phyloP scores from a whole-genome alignment of 2,113 vertebrate genomes.

The Scopus umbretta region DNA sequence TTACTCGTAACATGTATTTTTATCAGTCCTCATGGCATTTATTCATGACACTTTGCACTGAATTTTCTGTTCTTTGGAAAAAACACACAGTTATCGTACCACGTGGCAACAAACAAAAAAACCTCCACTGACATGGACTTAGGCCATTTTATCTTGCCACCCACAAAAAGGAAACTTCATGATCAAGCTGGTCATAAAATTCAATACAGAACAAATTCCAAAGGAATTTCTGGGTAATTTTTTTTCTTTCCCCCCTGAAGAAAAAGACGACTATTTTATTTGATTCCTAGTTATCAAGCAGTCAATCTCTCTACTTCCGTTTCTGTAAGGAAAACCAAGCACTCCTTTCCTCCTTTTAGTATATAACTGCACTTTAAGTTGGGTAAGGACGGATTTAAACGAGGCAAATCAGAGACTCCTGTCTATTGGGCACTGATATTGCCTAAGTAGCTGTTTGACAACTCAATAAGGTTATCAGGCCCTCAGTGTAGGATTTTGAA shows the following conservation, averaged over 20 bases:
- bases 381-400: not conserved
- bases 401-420: not conserved
- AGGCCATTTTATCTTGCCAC: not conserved
- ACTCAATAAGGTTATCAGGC: not conserved
- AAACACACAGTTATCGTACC: not conserved
- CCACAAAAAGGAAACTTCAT: not conserved
- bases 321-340: not conserved
- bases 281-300: not conserved
- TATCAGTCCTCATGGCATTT: conserved; percentile 21
- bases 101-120: conserved; percentile 45
- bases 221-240: too few species aligned
- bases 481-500: not conserved
- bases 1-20: not conserved
- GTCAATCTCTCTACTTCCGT: not conserved
- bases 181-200: not conserved
- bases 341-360: not conserved
- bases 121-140: not conserved
- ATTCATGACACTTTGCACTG: conserved; percentile 53
- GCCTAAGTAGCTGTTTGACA: not conserved
- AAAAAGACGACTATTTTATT: not conserved
- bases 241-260: not conserved
- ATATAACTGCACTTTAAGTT: not conserved
- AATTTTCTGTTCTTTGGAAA: conserved; percentile 56
- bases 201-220: not conserved
- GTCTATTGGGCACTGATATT: not conserved